Evolutionary conservation across 2,113 vertebrate species (phyloP), one percentile per base, ranked within the genome.

Genomic region (Motacilla tschutschensis): DNA sequence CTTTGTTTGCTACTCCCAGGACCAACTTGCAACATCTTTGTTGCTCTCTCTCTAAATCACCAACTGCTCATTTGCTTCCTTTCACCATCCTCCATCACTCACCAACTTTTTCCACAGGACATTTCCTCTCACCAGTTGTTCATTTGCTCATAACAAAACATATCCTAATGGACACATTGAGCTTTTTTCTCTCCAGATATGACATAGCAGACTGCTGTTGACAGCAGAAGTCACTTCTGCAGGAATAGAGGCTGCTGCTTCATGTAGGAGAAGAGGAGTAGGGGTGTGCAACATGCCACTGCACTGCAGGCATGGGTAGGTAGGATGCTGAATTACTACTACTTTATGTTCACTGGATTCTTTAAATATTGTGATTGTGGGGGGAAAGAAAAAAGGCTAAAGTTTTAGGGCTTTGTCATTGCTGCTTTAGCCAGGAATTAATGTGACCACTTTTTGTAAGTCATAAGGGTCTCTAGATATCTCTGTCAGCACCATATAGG

Each of bases 91-190:
- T 72, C 43, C 73, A 87, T 93, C 93, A 90, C 71, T 93, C 79
- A 72, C 33, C 70, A 83, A 25, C 41, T 46, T 91, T 90, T 90
- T 89, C 85, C 69, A 89, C 46, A 54, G 79, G 79, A 84, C 35
- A 24, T 79, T 86, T 90, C 58, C 62, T 80, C 77, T 83, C 50
- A 66, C 28, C 58, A 33, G 84, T 79, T 69, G 58, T 55, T 87
- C 33, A 48, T 78, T 92, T 91, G 67, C 17, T 43, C 38, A 1
- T 28, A 78, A 92, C 66, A 83, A 94, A 90, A 41, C 31, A 36
- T 54, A 89, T 58, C 78, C 51, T 89, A 83, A 77, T 71, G 84
- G 83, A 64, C 0, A 12, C 12, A 24, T 3, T 12, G 21, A 72
- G 53, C 3, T 43, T 38, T 83, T 33, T 64, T 44, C 43, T 54